A percentile compares a stretch with the other conserved stretches of the same genome.
These are phyloP conservation scores for Pipistrellus pygmaeus DNA, from an alignment of 2,797 vertebrate genomes.

Conservation along the genomic window DNA sequence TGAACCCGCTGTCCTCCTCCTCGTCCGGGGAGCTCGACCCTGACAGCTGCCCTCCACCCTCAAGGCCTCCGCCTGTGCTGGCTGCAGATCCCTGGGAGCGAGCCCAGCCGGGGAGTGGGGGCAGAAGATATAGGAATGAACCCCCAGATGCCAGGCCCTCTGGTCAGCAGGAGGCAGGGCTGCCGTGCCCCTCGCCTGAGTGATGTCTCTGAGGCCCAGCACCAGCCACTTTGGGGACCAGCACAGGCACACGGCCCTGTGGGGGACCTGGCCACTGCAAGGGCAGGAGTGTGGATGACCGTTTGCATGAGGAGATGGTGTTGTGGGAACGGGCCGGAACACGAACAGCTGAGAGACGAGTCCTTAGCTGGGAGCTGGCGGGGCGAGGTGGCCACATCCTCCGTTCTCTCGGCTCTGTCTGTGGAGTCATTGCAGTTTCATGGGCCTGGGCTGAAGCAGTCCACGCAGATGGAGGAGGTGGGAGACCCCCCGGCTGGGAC, in stretches of 20 bases:
- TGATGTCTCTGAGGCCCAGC: not conserved
- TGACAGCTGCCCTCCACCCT: not conserved
- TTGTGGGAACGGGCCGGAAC: not conserved
- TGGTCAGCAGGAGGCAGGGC: not conserved
- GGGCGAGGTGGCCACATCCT: fast-evolving
- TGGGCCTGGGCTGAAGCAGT: not conserved
- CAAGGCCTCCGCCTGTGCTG: not conserved
- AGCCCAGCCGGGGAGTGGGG: not conserved
- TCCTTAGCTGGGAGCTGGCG: not conserved
- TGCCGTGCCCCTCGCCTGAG: not conserved
- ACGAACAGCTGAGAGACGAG: not conserved
- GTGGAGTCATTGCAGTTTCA: not conserved
- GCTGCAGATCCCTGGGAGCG: fast-evolving
- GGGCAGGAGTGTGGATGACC: not conserved
- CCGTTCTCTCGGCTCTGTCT: not conserved
- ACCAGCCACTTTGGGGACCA: not conserved
- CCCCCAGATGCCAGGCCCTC: not conserved
- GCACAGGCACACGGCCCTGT: not conserved
- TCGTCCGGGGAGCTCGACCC: not conserved
- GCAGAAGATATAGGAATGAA: not conserved
- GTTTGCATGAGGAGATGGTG: not conserved
- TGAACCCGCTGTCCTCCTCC: not conserved
- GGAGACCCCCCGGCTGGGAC: not conserved
- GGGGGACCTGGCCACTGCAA: not conserved
- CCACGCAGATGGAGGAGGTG: not conserved